Conservation (phyloP, 2,888 invertebrate species). For the Odontomyia ornata region DNA sequence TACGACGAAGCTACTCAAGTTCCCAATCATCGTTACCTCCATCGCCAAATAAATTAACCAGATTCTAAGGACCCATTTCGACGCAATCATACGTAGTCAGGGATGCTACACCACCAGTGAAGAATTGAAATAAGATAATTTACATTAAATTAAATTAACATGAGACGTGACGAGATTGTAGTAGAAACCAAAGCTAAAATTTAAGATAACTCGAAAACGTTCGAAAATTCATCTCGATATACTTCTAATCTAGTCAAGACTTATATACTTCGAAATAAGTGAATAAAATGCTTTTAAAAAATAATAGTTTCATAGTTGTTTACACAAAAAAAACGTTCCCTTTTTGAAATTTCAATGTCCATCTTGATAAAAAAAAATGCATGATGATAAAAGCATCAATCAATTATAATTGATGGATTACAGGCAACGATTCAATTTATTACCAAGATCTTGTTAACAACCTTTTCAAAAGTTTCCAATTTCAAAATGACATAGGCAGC, state of each 20-base stretch:
- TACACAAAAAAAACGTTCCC: too few species aligned
- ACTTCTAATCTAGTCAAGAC: conserved; percentile 26
- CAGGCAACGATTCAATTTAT: too few species aligned
- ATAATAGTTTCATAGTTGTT: too few species aligned
- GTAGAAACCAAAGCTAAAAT: neutral
- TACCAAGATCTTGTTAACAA: too few species aligned
- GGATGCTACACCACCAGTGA: neutral
- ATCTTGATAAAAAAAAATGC: too few species aligned
- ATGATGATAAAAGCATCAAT: too few species aligned
- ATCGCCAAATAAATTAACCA: conserved; percentile 62
- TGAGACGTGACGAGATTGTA: neutral
- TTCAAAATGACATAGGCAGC: too few species aligned
- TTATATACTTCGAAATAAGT: conserved; percentile 13
- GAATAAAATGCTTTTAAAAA: conserved; percentile 7
- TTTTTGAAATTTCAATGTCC: too few species aligned
- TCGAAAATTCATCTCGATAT: neutral
- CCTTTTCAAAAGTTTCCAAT: too few species aligned
- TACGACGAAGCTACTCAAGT: conserved; percentile 55
- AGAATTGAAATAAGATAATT: neutral
- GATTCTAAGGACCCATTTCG: conserved; percentile 55
- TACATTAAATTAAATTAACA: conserved; percentile 19
- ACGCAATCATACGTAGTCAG: neutral
- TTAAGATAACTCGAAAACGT: neutral
- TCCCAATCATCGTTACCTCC: conserved; percentile 61
- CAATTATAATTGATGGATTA: too few species aligned